Conservation (phyloP, 30 jellyfish, hydroid and myxozoan species). For the Haliclystus octoradiatus region DNA sequence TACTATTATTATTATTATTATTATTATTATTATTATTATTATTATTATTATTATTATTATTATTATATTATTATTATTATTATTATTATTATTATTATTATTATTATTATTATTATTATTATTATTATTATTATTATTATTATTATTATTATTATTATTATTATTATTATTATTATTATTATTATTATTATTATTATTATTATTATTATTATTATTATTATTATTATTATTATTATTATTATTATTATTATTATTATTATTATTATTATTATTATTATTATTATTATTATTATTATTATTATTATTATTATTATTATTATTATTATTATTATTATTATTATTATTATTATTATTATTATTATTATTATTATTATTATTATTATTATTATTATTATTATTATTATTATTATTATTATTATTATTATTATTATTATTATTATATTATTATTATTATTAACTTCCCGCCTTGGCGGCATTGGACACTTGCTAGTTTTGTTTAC, state of each 20-base stretch:
- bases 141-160: background rate
- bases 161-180: background rate
- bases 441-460: background rate
- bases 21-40: background rate
- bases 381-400: background rate
- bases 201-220: background rate
- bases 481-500: no score
- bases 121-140: background rate
- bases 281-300: background rate
- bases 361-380: background rate
- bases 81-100: background rate
- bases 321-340: background rate
- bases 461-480: no score
- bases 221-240: background rate
- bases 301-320: background rate
- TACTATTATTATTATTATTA: slow-evolving; percentile 1
- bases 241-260: background rate
- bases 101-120: background rate
- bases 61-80: no score
- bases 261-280: background rate
- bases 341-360: background rate
- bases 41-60: background rate
- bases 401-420: background rate
- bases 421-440: background rate
- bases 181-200: background rate